Base-by-base conservation (phyloP, 2,113 vertebrate genomes). In the Elanus axillaris region DNA sequence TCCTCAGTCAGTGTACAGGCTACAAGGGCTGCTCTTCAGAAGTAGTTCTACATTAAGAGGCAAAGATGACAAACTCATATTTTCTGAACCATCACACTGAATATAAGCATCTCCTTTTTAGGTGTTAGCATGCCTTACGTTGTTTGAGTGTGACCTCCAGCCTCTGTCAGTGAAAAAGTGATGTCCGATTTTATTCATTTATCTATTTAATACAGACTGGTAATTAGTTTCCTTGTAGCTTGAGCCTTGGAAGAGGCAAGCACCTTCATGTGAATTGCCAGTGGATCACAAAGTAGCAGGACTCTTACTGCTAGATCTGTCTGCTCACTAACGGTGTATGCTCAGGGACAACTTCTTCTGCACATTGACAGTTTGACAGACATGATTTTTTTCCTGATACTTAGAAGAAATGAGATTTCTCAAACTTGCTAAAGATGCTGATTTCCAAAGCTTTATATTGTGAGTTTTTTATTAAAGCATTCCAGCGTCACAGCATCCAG, bases 331-430 rank as follows among this genome's bases (percentile, higher is more conserved):
- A 95, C 97, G 97, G 63, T 94, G 55, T 84, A 36, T 60, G 53
- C 42, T 94, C 67, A 79, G 93, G 90, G 88, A 95, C 88, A 93
- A 56, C 94, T 98, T 96, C 98, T 19, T 98, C 98, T 89, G 98
- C 98, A n/a, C 95, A 69, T 19, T 75, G 99, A 86, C n/a, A 92
- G 60, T 96, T 99, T 95, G 98, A 99, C 98, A 98, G 92, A 98
- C 98, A 34, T 96, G 95, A 69, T 98, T 98, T 50, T 98, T 98
- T 97, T 98, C 98, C 10, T 98, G 98, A 34, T 98, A 97, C 26
- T 97, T 98, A 36, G 91, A 97, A 96, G 98, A 99, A 97, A 98
- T 98, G 42, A 95, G 86, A 56, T 98, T 99, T 93, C 98, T 99
- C 80, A 96, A 91, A 27, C 95, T 99, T 73, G 98, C 98, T 95